A percentile compares a stretch with the other conserved stretches of the same genome.
These are phyloP conservation scores for Amblyjoppa fuscipennis DNA, from an alignment of 2,888 invertebrate genomes.

Conservation along the genomic window DNA sequence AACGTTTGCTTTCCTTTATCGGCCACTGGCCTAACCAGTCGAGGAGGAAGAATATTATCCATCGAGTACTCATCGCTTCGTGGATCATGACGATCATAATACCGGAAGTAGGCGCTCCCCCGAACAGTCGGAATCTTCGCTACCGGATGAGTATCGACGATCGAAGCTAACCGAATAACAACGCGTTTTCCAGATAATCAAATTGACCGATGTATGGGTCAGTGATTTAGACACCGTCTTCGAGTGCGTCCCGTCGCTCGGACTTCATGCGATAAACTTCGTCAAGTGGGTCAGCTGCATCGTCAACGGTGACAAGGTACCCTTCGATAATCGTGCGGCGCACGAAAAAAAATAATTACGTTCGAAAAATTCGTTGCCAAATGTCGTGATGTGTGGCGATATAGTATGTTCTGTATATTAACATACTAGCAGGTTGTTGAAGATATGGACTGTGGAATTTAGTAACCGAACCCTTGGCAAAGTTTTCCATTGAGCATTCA, in stretches of 20 bases:
- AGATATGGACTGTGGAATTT: too few species aligned
- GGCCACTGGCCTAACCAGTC: slow-evolving; percentile 61
- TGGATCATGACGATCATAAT: slow-evolving; percentile 47
- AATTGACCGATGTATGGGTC: slow-evolving; percentile 20
- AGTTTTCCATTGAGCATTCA: too few species aligned
- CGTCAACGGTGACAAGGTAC: slow-evolving; percentile 51
- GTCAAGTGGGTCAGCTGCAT: slow-evolving; percentile 42
- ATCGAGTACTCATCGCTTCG: slow-evolving; percentile 12
- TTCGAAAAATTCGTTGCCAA: too few species aligned
- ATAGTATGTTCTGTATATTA: too few species aligned
- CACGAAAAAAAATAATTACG: too few species aligned
- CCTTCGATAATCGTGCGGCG: too few species aligned
- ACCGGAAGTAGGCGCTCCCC: slow-evolving; percentile 64
- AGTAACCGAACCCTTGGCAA: too few species aligned
- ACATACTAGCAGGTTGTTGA: too few species aligned
- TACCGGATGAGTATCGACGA: neutral
- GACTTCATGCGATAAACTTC: slow-evolving; percentile 47
- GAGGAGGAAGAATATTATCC: slow-evolving; percentile 8
- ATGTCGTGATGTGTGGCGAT: too few species aligned
- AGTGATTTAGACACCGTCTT: slow-evolving; percentile 35
- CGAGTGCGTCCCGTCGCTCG: slow-evolving; percentile 56
- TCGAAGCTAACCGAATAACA: slow-evolving; percentile 1
- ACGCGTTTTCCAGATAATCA: slow-evolving; percentile 44
- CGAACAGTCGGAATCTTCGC: too few species aligned
- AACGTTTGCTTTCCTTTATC: slow-evolving; percentile 37